Evolutionary conservation across 2,797 vertebrate genomes (phyloP).

Genomic region (Hypotaenidia philippensis): DNA sequence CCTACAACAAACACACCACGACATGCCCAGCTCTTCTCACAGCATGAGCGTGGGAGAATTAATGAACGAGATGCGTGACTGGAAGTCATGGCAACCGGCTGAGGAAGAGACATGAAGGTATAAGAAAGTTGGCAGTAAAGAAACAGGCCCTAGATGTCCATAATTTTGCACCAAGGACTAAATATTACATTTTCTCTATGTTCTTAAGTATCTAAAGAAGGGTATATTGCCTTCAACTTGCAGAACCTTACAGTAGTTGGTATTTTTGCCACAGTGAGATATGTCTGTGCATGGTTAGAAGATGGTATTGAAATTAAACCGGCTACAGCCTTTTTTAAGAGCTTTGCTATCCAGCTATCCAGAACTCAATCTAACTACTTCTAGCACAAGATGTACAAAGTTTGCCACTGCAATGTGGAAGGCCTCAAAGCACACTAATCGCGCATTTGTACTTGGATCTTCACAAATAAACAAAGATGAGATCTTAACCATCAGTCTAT

Average conservation of each 20-base stretch:
- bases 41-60: background rate
- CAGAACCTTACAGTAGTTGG: background rate
- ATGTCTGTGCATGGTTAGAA: background rate
- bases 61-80: background rate
- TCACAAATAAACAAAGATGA: background rate
- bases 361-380: background rate
- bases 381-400: background rate
- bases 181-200: background rate
- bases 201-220: background rate
- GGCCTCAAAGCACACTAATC: background rate
- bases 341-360: background rate
- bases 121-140: background rate
- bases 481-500: background rate
- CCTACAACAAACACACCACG: background rate
- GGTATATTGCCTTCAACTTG: background rate
- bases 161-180: background rate
- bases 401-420: background rate
- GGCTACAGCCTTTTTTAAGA: background rate
- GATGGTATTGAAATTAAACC: background rate
- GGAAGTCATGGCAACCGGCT: constrained; percentile 27
- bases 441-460: background rate
- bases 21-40: background rate
- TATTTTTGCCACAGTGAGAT: background rate
- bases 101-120: background rate
- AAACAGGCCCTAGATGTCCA: background rate